Evolutionary conservation across 1,140 invertebrate species (phyloP).

Genomic region (Microvelia longipes): DNA sequence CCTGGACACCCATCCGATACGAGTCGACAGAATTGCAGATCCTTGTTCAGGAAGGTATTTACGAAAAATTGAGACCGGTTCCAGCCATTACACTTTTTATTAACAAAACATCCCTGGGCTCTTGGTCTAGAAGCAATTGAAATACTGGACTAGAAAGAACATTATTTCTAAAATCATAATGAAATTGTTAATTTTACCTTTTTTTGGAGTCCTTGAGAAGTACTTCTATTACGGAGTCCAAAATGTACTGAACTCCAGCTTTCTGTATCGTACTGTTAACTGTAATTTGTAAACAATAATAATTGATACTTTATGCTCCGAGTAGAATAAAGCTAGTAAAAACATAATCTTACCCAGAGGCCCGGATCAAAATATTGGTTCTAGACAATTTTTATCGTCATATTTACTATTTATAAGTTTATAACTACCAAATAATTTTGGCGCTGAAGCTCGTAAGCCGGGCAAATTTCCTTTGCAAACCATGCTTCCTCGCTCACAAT

Average conservation of each 20-base stretch:
- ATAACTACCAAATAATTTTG: background rate
- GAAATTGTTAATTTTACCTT: conserved; percentile 31
- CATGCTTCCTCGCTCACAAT: too few relatives aligned
- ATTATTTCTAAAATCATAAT: background rate
- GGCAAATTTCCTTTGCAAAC: too few relatives aligned
- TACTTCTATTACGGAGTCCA: conserved; percentile 72
- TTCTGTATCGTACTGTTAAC: conserved; percentile 50
- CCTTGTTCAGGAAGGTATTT: too few relatives aligned
- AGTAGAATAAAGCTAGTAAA: background rate
- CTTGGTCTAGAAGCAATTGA: background rate
- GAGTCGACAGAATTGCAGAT: too few relatives aligned
- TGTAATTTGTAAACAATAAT: conserved; percentile 28
- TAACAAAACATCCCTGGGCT: background rate
- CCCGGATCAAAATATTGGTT: background rate
- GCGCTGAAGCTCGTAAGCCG: too few relatives aligned
- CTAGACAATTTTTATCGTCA: background rate
- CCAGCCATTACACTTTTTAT: too few relatives aligned
- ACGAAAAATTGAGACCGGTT: too few relatives aligned
- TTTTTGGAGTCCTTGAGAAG: conserved; percentile 53
- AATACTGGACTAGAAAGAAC: background rate
- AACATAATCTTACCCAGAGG: background rate
- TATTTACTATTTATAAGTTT: background rate
- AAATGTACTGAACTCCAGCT: conserved; percentile 76
- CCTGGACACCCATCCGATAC: too few relatives aligned
- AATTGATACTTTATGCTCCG: background rate